Evolutionary conservation across 1,140 invertebrate species (phyloP).

Genomic region (Neoseiulus cucumeris): DNA sequence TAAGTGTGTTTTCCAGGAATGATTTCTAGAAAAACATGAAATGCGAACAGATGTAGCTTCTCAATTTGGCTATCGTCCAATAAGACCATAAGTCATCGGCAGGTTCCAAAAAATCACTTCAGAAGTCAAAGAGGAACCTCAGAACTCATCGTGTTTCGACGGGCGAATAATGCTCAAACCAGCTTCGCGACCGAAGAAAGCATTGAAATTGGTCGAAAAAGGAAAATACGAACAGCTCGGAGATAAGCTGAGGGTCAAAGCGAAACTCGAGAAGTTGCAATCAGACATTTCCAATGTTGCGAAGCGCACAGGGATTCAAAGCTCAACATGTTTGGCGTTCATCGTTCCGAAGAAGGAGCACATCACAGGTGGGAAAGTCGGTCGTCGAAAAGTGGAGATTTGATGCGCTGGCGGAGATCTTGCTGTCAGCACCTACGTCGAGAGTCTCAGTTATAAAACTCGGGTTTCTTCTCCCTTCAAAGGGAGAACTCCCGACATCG

Average conservation of each 20-base stretch:
- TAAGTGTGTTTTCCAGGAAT: slow-evolving; percentile 1
- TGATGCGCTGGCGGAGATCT: no score
- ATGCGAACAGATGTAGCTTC: slow-evolving; percentile 4
- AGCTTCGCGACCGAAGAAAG: slow-evolving; percentile 40
- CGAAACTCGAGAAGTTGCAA: slow-evolving; percentile 76
- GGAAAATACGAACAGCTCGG: slow-evolving; percentile 82
- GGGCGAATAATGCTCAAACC: slow-evolving; percentile 48
- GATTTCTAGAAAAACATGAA: background rate
- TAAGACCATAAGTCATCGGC: background rate
- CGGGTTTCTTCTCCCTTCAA: slow-evolving; percentile 19
- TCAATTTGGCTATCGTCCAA: background rate
- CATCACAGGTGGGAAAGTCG: slow-evolving; percentile 22
- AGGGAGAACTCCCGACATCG: slow-evolving; percentile 75
- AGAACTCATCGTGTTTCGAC: slow-evolving; percentile 52
- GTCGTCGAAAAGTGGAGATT: no score
- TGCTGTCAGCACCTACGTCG: no score
- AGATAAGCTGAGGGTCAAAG: slow-evolving; percentile 71
- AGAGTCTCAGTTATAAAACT: no score
- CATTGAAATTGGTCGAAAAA: slow-evolving; percentile 79
- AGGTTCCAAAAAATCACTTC: slow-evolving; percentile 46
- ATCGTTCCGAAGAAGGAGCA: slow-evolving; percentile 54
- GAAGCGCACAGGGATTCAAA: slow-evolving; percentile 91
- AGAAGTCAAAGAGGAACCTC: slow-evolving; percentile 38
- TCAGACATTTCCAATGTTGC: slow-evolving; percentile 92
- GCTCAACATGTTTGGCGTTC: slow-evolving; percentile 80